Percentiles rank a stretch among this genome's conserved stretches.
These are phyloP conservation scores for Zaprionus inermis DNA, from an alignment of 1,140 invertebrate genomes.

Conservation along the genomic window DNA sequence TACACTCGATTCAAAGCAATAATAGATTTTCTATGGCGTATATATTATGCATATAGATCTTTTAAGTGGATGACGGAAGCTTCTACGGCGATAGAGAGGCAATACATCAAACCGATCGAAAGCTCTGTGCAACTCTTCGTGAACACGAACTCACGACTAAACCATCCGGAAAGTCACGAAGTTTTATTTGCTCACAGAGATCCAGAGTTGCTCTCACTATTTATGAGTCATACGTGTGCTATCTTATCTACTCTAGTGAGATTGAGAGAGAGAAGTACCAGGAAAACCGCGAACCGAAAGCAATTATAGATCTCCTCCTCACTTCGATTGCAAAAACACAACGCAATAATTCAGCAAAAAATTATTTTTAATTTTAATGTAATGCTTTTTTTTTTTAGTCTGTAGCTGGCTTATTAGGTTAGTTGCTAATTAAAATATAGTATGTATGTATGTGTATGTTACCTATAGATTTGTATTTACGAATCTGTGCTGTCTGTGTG, in stretches of 20 bases:
- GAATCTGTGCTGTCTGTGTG: constrained; percentile 28
- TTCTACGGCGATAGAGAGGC: constrained; percentile 7
- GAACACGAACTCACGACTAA: neutral
- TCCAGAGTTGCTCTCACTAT: neutral
- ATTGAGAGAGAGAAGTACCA: neutral
- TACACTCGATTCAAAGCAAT: constrained; percentile 10
- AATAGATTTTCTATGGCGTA: constrained; percentile 17
- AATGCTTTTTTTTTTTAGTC: constrained; percentile 44
- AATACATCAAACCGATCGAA: constrained; percentile 14
- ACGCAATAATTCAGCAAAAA: constrained; percentile 14
- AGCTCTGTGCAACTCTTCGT: constrained; percentile 1
- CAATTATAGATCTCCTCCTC: constrained; percentile 12
- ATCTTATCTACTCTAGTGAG: neutral
- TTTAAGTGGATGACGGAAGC: constrained; percentile 25
- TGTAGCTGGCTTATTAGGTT: constrained; percentile 75
- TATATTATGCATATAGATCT: neutral
- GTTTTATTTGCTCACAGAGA: neutral
- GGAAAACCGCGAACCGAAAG: neutral
- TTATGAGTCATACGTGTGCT: constrained; percentile 18
- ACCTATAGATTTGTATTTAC: constrained; percentile 12
- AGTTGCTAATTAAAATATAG: constrained; percentile 71
- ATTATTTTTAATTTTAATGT: constrained; percentile 45
- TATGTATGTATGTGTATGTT: constrained; percentile 24
- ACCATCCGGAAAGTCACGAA: constrained; percentile 1
- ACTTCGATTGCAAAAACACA: constrained; percentile 2